Percentiles rank a stretch among this genome's conserved stretches.
Conservation (phyloP, 1,140 invertebrate genomes). For the Goniozus legneri region DNA sequence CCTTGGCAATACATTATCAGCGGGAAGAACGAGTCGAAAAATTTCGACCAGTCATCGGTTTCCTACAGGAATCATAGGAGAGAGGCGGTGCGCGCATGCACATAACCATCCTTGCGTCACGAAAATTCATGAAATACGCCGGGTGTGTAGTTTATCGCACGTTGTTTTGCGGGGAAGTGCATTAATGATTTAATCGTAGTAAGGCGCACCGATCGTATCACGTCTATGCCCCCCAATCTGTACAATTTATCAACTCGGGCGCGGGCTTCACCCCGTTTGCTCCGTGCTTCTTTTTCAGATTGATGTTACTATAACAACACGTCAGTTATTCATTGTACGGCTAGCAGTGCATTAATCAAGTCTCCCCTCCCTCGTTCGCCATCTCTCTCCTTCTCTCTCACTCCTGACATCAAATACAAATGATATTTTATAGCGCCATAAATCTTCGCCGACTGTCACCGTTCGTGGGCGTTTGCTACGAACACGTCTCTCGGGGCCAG, state of each 20-base stretch:
- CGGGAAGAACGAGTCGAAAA: too few species aligned
- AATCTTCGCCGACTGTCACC: conserved; percentile 47
- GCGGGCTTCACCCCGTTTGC: conserved; percentile 25
- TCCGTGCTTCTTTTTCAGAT: conserved; percentile 39
- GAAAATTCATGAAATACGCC: too few species aligned
- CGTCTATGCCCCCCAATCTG: conserved; percentile 36
- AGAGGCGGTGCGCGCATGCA: conserved; percentile 18
- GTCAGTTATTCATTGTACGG: conserved; percentile 46
- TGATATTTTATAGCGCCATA: conserved; percentile 54
- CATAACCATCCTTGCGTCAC: neutral
- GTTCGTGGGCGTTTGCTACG: conserved; percentile 37
- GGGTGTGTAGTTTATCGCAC: too few species aligned
- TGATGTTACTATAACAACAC: conserved; percentile 46
- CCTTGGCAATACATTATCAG: too few species aligned
- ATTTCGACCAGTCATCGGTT: too few species aligned
- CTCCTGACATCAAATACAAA: conserved; percentile 52
- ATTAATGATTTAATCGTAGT: conserved; percentile 46
- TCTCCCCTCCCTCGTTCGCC: too few species aligned
- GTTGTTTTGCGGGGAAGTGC: conserved; percentile 13
- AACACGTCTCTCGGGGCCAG: conserved; percentile 29
- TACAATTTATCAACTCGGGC: conserved; percentile 43
- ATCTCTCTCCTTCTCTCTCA: too few species aligned
- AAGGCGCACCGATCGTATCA: conserved; percentile 38
- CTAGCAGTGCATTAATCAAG: conserved; percentile 48
- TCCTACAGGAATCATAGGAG: too few species aligned